Conservation (phyloP, 2,113 vertebrate genomes). For the Laticauda laticaudata region DNA sequence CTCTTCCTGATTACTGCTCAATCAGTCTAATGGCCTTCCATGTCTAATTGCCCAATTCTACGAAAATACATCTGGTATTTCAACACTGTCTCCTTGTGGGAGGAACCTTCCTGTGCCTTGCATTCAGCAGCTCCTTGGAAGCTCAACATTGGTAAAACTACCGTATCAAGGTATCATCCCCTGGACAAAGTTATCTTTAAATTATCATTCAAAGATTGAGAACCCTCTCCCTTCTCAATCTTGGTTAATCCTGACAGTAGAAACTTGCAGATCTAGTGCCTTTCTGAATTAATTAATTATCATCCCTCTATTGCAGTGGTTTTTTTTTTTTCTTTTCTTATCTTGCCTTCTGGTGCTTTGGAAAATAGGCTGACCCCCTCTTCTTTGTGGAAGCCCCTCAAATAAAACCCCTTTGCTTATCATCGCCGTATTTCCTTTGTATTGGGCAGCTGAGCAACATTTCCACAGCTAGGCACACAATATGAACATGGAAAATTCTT, state of each 20-base stretch:
- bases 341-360: neutral
- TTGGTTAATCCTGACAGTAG: neutral
- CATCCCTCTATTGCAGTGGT: neutral
- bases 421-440: neutral
- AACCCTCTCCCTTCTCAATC: neutral
- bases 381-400: neutral
- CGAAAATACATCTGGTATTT: neutral
- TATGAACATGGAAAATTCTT: neutral
- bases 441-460: neutral
- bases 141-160: neutral
- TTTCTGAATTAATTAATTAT: neutral
- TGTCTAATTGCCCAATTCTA: neutral
- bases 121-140: neutral
- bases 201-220: neutral
- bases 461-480: neutral
- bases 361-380: neutral
- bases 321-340: neutral
- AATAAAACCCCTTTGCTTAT: neutral
- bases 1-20: neutral
- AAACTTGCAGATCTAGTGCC: neutral
- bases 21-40: neutral
- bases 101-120: neutral
- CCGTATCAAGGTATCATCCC: neutral
- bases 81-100: neutral
- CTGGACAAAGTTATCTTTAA: neutral